Evolutionary conservation across 1,140 invertebrate species (phyloP).

Genomic region (Saxidomus purpurata): DNA sequence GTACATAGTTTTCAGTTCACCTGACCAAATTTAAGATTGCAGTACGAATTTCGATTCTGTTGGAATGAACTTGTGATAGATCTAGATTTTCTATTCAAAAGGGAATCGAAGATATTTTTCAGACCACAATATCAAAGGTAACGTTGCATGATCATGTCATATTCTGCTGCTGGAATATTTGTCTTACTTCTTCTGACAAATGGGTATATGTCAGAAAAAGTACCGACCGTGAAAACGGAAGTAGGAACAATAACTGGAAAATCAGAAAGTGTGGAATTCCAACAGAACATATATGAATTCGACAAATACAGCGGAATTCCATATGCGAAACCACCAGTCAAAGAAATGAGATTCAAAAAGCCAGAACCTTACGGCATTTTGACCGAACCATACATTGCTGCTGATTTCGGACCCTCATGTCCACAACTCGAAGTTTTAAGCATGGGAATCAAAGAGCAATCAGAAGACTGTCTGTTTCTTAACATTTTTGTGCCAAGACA

Average conservation of each 20-base stretch:
- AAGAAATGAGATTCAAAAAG: conserved; percentile 68
- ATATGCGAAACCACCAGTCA: conserved; percentile 74
- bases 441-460: background rate
- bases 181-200: background rate
- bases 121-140: too few species aligned
- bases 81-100: too few species aligned
- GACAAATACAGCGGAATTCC: conserved; percentile 64
- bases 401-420: conserved; percentile 62
- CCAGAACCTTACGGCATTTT: conserved; percentile 61
- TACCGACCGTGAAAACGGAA: background rate
- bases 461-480: conserved; percentile 96
- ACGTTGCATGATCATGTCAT: background rate
- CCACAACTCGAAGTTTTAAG: background rate
- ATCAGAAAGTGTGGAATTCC: background rate
- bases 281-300: background rate
- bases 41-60: too few species aligned
- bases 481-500: conserved; percentile 94
- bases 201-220: background rate
- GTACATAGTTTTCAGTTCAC: too few species aligned
- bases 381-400: conserved; percentile 54
- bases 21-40: too few species aligned
- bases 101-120: too few species aligned
- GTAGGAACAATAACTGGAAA: conserved; percentile 9
- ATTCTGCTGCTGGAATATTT: background rate
- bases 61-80: too few species aligned